These are phyloP conservation scores for Trypoxylon attenuatum DNA, from an alignment of 2,888 invertebrate genomes.

Conservation along the genomic window DNA sequence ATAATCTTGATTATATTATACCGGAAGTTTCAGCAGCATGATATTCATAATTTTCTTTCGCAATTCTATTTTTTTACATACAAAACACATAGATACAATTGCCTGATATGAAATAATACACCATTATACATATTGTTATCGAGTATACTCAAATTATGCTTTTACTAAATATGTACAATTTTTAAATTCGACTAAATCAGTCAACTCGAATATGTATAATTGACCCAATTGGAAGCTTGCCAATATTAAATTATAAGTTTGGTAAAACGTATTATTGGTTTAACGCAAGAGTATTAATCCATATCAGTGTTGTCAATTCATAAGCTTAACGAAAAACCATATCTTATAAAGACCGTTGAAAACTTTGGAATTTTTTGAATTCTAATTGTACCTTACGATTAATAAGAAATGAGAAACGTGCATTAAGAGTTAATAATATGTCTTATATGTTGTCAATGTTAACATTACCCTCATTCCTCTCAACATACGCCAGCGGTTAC, in stretches of 20 bases:
- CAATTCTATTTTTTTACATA: background rate
- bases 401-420: slow-evolving; percentile 4
- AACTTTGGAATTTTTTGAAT: background rate
- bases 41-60: background rate
- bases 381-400: background rate
- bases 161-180: too few species aligned
- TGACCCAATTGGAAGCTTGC: too few species aligned
- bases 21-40: too few species aligned
- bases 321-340: background rate
- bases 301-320: background rate
- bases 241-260: background rate
- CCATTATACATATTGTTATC: background rate
- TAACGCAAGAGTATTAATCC: background rate
- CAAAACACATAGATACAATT: background rate
- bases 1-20: background rate
- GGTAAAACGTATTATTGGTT: background rate
- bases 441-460: background rate
- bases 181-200: too few species aligned
- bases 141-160: background rate
- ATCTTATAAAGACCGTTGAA: background rate
- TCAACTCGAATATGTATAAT: too few species aligned
- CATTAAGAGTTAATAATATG: background rate
- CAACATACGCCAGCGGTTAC: slow-evolving; percentile 79
- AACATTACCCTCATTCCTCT: slow-evolving; percentile 78
- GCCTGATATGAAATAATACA: background rate